phyloP scores from a whole-genome alignment of 2,113 vertebrate species.

The Aphelocoma coerulescens region DNA sequence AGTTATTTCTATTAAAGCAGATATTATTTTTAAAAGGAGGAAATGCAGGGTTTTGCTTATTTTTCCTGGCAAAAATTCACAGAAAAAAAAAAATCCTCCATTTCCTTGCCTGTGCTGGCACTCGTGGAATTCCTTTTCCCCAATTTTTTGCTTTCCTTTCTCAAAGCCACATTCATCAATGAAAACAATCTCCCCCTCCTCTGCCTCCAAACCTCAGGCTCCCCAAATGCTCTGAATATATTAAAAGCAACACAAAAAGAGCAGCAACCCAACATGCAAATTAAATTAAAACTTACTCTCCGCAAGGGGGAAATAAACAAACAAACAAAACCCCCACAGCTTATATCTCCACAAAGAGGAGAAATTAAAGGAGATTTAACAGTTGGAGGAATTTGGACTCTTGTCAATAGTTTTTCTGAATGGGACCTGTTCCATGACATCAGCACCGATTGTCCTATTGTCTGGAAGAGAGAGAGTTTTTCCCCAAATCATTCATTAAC shows the following conservation, averaged over 20 bases:
- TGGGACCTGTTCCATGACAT: neutral
- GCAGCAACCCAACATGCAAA: slow-evolving; percentile 46
- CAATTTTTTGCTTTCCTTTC: neutral
- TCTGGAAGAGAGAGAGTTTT: neutral
- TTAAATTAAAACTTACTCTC: slow-evolving; percentile 2
- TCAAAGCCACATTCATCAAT: neutral
- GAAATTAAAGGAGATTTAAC: slow-evolving; percentile 37
- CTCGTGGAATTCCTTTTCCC: neutral
- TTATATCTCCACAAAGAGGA: slow-evolving; percentile 30
- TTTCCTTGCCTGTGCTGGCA: neutral
- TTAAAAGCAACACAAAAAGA: slow-evolving; percentile 36
- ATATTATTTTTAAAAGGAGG: neutral
- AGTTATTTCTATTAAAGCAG: neutral
- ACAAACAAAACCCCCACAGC: slow-evolving; percentile 29
- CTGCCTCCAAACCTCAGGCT: slow-evolving; percentile 10
- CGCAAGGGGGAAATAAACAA: slow-evolving; percentile 33
- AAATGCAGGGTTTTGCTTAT: neutral
- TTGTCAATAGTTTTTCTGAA: slow-evolving; percentile 39
- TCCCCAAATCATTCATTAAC: neutral
- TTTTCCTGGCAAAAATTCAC: neutral
- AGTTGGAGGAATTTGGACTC: slow-evolving; percentile 24
- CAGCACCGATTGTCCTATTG: neutral
- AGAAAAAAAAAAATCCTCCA: rapidly evolving
- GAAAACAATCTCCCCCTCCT: neutral
- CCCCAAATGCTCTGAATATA: slow-evolving; percentile 6